Base-by-base conservation (phyloP, 2,888 invertebrate genomes). In the Tuta absoluta region DNA sequence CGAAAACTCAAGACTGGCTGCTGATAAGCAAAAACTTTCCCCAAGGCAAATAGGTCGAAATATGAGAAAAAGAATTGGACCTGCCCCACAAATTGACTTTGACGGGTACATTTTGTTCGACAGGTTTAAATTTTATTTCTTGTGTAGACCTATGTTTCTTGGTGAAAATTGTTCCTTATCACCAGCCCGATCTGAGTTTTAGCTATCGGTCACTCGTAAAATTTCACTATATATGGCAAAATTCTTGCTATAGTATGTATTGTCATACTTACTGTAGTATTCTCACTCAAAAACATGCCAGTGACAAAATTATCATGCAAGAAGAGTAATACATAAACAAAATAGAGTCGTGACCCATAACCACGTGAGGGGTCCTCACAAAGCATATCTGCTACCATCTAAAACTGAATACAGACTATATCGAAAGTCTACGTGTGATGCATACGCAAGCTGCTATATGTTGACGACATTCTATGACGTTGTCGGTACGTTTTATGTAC, bases 341-440 rank as follows among this genome's bases (percentile, higher is more conserved):
- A 57, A 57, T 57, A 33, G 38, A 21, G 45, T 60, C 65, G 65
- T 65, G 65, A 65, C 33, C 37, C 19, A 45, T 33, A n/a, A n/a
- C 51, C 51, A 60, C 51, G 62, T 62, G 51, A 24, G 45, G 28
- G 45, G 51, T 41, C 53, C 28, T 12, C 21, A 38, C 41, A 59
- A 64, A 61, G 41, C 58, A 53, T 64, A 62, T 67, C 65, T 63
- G 60, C 66, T 23, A 37, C 63, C 17, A 66, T 63, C 57, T 57
- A 63, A 65, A 63, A 56, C 64, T 63, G 63, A 60, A 41, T 66
- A 60, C 63, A 63, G 64, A 65, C 63, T 59, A 64, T 66, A 66
- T 66, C 62, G 51, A 51, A 65, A 56, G n/a, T 37, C 21, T 65
- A 69, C 69, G 67, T 69, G 69, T 63, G 60, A 66, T 62, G 69